Conservation (phyloP, 2,797 vertebrate species). For the Acanthurus tractus region DNA sequence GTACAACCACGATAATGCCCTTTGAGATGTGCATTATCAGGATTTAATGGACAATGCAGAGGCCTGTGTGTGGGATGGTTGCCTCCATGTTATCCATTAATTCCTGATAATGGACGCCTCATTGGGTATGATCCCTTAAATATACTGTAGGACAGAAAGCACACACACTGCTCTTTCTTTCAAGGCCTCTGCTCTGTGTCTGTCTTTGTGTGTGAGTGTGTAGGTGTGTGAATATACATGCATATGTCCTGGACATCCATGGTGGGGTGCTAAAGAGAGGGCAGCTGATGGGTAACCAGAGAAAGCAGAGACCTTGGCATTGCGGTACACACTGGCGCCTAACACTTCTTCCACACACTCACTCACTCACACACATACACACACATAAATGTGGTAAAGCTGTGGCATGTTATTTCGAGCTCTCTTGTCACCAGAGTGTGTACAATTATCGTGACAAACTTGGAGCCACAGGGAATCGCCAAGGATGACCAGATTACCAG, state of each 20-base stretch:
- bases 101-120: too few relatives aligned
- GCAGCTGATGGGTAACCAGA: constrained; percentile 84
- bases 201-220: neutral
- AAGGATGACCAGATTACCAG: constrained; percentile 30
- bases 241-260: constrained; percentile 35
- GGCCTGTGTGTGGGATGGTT: too few relatives aligned
- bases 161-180: too few relatives aligned
- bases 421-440: constrained; percentile 61
- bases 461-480: constrained; percentile 37
- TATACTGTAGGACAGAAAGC: too few relatives aligned
- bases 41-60: too few relatives aligned
- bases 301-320: constrained; percentile 81
- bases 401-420: constrained; percentile 69
- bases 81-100: too few relatives aligned
- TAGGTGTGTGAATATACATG: constrained; percentile 28
- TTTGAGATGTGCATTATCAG: too few relatives aligned
- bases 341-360: constrained; percentile 44
- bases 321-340: constrained; percentile 76
- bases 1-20: too few relatives aligned
- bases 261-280: constrained; percentile 74
- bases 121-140: too few relatives aligned
- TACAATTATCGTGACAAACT: constrained; percentile 61
- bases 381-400: constrained; percentile 47
- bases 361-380: constrained; percentile 33
- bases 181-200: too few relatives aligned